phyloP scores from a whole-genome alignment of 2,888 invertebrate species.

The Drosophila atripex region DNA sequence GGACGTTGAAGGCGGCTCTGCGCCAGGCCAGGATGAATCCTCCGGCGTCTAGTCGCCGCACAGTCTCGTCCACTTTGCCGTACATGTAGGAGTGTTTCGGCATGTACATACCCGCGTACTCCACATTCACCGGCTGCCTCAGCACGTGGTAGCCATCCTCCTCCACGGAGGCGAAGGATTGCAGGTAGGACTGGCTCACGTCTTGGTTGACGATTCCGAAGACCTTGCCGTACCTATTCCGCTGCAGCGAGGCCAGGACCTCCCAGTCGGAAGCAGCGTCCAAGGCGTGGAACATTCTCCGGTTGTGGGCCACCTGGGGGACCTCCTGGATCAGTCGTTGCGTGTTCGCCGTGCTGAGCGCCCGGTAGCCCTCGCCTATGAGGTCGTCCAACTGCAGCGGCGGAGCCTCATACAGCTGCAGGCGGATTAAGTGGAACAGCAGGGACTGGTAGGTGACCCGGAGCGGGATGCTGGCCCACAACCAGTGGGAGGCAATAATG shows the following conservation, averaged over 20 bases:
- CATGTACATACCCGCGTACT: constrained; percentile 65
- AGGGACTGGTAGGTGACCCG: constrained; percentile 72
- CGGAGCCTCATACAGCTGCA: constrained; percentile 46
- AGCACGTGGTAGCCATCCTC: constrained; percentile 37
- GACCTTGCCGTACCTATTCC: constrained; percentile 10
- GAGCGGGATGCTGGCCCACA: constrained; percentile 56
- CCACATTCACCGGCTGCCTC: constrained; percentile 51
- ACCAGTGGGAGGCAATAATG: constrained; percentile 58
- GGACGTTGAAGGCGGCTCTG: constrained; percentile 22
- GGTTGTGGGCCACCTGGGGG: constrained; percentile 31
- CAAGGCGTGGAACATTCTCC: constrained; percentile 24
- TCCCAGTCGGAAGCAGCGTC: constrained; percentile 39
- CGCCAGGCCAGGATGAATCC: constrained; percentile 65
- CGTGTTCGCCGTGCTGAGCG: constrained; percentile 46
- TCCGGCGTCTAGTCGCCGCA: constrained; percentile 51
- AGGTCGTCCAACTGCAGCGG: constrained; percentile 50
- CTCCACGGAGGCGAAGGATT: neutral
- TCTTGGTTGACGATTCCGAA: constrained; percentile 57
- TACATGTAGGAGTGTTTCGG: constrained; percentile 73
- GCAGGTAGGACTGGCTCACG: constrained; percentile 31
- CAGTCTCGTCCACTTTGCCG: constrained; percentile 47
- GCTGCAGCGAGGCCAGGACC: constrained; percentile 46
- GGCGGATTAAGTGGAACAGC: constrained; percentile 69
- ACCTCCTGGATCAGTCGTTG: constrained; percentile 49
- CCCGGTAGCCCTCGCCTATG: constrained; percentile 41